Base-by-base conservation (phyloP, 1,140 invertebrate species). In the Aphis craccivora region DNA sequence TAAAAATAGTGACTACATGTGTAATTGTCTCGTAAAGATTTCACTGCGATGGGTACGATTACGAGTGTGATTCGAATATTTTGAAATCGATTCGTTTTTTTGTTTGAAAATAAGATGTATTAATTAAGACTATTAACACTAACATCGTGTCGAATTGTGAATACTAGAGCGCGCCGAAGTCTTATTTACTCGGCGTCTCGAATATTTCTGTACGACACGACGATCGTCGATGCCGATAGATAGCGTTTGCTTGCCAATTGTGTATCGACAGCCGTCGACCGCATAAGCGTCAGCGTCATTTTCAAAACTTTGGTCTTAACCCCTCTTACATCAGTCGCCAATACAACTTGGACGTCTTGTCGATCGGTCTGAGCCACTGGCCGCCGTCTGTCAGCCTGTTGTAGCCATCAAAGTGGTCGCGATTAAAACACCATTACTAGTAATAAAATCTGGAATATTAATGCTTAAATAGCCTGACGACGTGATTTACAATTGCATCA, bases 281-380 rank as follows among this genome's bases (percentile, higher is more conserved):
- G 9, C 37, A 3, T 25, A 90, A 14, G 4, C 23, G 9, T 53
- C 22, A n/a, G 25, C 51, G 35, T 3, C 18, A 37, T 11, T 18
- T 40, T 18, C 20, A 2, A 3, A 25, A 30, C 53, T 23, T 25
- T 14, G 1, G 4, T 25, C 0, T 25, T 6, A 35, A 23, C 23
- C 9, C 88, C 4, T 2, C 9, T 76, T 2, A 25, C 1, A 11
- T 7, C 8, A 7, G 0, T 2, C 4, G 20, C 9, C 1, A 0
- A 9, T 1, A 30, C 1, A 1, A n/a, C 37, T 60, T 60, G 5
- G 51, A 60, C 4, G 8, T n/a, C 9, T 18, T 25, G 9, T 23
- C 23, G 23, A 37, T 25, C 4, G 23, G 7, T 3, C 9, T 8
- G 37, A 20, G 14, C 14, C 8, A 25, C 53, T 23, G 37, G 9